phyloP scores from a whole-genome alignment of 2,113 vertebrate genomes.

The Myrmecobius fasciatus region DNA sequence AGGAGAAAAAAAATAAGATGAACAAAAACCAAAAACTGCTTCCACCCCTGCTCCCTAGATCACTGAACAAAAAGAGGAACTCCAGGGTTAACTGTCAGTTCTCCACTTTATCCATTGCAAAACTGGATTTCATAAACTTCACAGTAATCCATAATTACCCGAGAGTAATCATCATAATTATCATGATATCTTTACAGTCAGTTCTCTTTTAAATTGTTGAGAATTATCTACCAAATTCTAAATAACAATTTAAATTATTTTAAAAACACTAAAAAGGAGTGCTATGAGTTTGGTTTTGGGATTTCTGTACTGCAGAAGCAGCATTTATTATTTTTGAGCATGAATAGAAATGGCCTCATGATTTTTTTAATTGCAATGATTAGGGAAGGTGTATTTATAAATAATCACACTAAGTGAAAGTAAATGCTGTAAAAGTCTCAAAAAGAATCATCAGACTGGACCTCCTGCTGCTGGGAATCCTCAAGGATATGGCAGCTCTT shows the following conservation, averaged over 20 bases:
- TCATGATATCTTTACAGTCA: neutral
- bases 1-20: neutral
- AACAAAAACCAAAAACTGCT: neutral
- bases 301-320: neutral
- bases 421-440: slow-evolving; percentile 17
- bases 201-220: neutral
- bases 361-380: slow-evolving; percentile 33
- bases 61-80: neutral
- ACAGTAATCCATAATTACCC: neutral
- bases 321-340: neutral
- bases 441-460: neutral
- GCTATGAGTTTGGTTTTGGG: slow-evolving; percentile 24
- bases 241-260: neutral
- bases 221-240: neutral
- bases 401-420: slow-evolving; percentile 38
- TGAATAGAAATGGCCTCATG: slow-evolving; percentile 29
- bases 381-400: slow-evolving; percentile 50
- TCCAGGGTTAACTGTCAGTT: neutral
- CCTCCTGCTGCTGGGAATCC: slow-evolving; percentile 43
- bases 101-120: neutral
- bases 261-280: neutral
- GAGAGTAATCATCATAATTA: neutral
- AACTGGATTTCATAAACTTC: neutral
- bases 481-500: neutral
- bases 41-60: neutral